These are phyloP conservation scores for Polyodon spathula DNA, from an alignment of 2,113 vertebrate species.

Conservation along the genomic window DNA sequence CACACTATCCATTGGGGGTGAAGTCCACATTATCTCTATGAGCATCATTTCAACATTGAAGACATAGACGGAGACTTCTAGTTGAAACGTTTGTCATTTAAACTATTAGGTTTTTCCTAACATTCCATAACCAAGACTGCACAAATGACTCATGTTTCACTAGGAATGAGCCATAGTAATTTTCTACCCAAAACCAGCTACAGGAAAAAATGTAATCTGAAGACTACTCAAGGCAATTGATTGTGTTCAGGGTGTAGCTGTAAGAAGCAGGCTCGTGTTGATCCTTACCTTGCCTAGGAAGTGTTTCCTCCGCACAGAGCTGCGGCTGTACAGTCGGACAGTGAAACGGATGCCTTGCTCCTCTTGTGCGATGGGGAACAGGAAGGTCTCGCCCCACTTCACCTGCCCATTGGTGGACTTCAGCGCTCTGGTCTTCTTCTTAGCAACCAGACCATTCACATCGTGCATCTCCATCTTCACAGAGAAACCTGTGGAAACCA, in stretches of 20 bases:
- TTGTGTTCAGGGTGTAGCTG: background rate
- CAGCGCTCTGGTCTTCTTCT: slow-evolving; percentile 77
- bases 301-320: slow-evolving; percentile 81
- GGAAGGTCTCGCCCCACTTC: slow-evolving; percentile 78
- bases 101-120: too few species aligned
- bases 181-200: background rate
- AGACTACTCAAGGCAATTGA: background rate
- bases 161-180: too few species aligned
- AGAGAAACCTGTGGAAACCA: slow-evolving; percentile 63
- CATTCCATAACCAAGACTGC: too few species aligned
- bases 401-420: slow-evolving; percentile 68
- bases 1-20: too few species aligned
- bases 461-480: slow-evolving; percentile 79
- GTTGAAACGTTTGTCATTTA: too few species aligned
- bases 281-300: slow-evolving; percentile 86
- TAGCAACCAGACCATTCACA: slow-evolving; percentile 57
- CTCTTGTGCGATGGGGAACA: slow-evolving; percentile 64
- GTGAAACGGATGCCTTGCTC: slow-evolving; percentile 67
- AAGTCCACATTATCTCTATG: too few species aligned
- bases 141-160: too few species aligned
- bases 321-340: slow-evolving; percentile 79
- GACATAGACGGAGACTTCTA: too few species aligned
- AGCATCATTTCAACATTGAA: too few species aligned
- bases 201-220: background rate
- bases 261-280: slow-evolving; percentile 16